Evolutionary conservation across 2,888 invertebrate genomes (phyloP), one percentile per base, ranked within the genome.

Genomic region (Anarsia innoxiella): DNA sequence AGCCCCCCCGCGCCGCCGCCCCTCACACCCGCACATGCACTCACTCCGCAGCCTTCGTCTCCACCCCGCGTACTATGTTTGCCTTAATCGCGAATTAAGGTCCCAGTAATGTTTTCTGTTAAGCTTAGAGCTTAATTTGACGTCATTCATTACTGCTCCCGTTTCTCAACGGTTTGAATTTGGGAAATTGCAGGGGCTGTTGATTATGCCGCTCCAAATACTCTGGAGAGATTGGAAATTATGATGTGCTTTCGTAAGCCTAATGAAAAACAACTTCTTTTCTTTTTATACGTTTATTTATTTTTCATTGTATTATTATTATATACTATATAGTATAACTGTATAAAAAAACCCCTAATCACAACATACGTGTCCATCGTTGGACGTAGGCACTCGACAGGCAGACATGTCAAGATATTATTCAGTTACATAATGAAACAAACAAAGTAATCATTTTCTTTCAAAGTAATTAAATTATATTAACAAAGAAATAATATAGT

Each of bases 61-160:
- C 82, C 78, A 76, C 82, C 80, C 80, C 76, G 78, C 77, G 67
- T 71, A 77, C 80, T 77, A 77, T 82, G 77, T 78, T 83, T 78
- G 80, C 77, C 75, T 82, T 82, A 82, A 83, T 80, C 80, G 79
- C 79, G 71, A 83, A 82, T 82, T 82, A 83, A 80, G 77, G 72
- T 73, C 72, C 73, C 73, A 71, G 72, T 73, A 78, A 80, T 78
- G 78, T 82, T 82, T 79, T 79, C 78, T 71, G 71, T 71, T 73
- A 70, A 74, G 76, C 74, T 77, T 69, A 72, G 62, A 71, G 72
- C 69, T 76, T 74, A 77, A 75, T 77, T 78, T 77, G 74, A 75
- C 71, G 73, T 68, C 71, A 73, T 73, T 78, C 66, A 75, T 74
- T 73, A 72, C 59, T 63, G 59, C 64, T 64, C 65, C 56, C 53